A percentile compares a stretch with the other conserved stretches of the same genome.
Conservation (phyloP, 2,888 invertebrate genomes). For the Phortica okadai region DNA sequence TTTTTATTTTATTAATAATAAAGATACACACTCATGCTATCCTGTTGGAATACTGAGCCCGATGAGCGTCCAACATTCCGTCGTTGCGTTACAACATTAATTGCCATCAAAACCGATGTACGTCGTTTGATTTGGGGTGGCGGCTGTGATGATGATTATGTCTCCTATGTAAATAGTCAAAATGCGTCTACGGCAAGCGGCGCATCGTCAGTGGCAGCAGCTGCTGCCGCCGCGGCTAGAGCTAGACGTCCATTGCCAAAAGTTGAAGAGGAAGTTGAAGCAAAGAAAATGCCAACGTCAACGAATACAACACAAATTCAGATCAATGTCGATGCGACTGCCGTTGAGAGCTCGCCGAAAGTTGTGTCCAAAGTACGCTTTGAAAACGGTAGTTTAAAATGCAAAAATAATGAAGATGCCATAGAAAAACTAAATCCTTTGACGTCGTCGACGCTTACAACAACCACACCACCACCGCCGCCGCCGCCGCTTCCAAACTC, state of each 20-base stretch:
- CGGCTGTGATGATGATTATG: conserved; percentile 44
- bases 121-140: conserved; percentile 53
- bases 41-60: conserved; percentile 91
- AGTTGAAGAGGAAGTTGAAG: conserved; percentile 38
- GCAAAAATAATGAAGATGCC: not conserved
- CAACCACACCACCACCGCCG: not conserved
- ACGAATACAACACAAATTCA: not conserved
- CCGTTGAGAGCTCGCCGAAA: not conserved
- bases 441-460: not conserved
- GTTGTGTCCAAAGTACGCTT: conserved; percentile 55
- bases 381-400: conserved; percentile 41
- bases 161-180: conserved; percentile 19
- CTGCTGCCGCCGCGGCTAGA: not conserved
- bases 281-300: not conserved
- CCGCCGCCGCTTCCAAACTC: conserved; percentile 1
- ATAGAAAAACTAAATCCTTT: conserved; percentile 39
- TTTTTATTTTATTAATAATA: conserved; percentile 49
- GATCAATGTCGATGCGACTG: not conserved
- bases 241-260: conserved; percentile 39
- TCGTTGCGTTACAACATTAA: conserved; percentile 81
- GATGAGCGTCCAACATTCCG: conserved; percentile 92
- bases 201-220: not conserved
- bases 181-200: not conserved
- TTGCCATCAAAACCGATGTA: conserved; percentile 66
- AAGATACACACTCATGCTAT: conserved; percentile 89